These are phyloP conservation scores for Rhagologus leucostigma DNA, from an alignment of 2,113 vertebrate species.

Conservation along the genomic window DNA sequence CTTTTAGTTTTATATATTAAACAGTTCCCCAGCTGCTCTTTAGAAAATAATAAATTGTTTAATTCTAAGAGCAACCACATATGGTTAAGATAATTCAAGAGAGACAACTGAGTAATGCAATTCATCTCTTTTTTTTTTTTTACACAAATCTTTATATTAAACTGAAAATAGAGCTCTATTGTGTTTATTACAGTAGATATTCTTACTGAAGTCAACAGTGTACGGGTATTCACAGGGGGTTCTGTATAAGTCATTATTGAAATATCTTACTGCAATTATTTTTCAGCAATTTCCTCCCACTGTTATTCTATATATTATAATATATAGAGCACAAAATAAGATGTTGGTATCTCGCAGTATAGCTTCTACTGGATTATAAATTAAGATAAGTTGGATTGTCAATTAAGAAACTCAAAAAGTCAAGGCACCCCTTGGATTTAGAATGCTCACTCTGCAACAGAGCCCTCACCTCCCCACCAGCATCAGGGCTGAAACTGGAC, in stretches of 20 bases:
- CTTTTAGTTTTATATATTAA: slow-evolving; percentile 44
- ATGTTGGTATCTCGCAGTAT: background rate
- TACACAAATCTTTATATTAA: slow-evolving; percentile 39
- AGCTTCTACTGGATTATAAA: background rate
- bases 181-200: slow-evolving; percentile 36
- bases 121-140: slow-evolving; percentile 1
- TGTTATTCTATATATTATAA: background rate
- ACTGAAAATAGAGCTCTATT: slow-evolving; percentile 7
- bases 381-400: background rate
- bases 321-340: background rate
- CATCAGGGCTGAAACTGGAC: background rate
- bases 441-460: background rate
- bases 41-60: slow-evolving; percentile 67
- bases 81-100: slow-evolving; percentile 55
- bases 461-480: slow-evolving; percentile 4
- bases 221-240: slow-evolving; percentile 12
- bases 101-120: background rate
- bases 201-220: slow-evolving; percentile 18
- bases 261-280: slow-evolving; percentile 28
- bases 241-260: slow-evolving; percentile 14
- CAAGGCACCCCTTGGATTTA: background rate
- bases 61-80: slow-evolving; percentile 58
- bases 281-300: slow-evolving; percentile 31
- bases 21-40: slow-evolving; percentile 35
- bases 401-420: background rate